Evolutionary conservation across 2,113 vertebrate genomes (phyloP).

Genomic region (Pavo muticus): DNA sequence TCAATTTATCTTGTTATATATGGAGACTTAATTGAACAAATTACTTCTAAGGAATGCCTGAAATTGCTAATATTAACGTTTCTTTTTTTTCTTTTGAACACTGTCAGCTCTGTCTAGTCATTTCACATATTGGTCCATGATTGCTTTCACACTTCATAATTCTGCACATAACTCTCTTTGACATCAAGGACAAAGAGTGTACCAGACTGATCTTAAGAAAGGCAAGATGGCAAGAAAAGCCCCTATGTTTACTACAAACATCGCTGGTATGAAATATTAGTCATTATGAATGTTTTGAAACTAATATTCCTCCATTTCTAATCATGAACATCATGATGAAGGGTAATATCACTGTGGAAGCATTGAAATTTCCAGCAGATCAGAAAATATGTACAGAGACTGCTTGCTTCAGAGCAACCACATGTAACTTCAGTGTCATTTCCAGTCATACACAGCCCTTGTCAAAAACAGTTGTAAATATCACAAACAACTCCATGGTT

Average conservation of each 20-base stretch:
- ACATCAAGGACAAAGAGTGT: background rate
- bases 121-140: background rate
- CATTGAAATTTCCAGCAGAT: background rate
- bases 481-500: background rate
- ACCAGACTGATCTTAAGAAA: background rate
- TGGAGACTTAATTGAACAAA: constrained; percentile 20
- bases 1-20: constrained; percentile 5
- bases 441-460: background rate
- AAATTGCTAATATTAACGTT: constrained; percentile 8
- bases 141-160: background rate
- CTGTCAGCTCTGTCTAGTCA: background rate
- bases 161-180: background rate
- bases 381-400: background rate
- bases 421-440: background rate
- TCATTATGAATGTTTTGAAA: background rate
- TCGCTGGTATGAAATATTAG: background rate
- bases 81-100: background rate
- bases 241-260: background rate
- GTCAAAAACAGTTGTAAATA: background rate
- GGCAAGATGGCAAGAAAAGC: background rate
- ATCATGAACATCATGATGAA: background rate
- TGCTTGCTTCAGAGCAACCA: background rate
- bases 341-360: background rate
- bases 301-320: background rate
- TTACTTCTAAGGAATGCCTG: background rate